Base-by-base conservation (phyloP, 1,140 invertebrate species). In the Aphaenogaster floridana region DNA sequence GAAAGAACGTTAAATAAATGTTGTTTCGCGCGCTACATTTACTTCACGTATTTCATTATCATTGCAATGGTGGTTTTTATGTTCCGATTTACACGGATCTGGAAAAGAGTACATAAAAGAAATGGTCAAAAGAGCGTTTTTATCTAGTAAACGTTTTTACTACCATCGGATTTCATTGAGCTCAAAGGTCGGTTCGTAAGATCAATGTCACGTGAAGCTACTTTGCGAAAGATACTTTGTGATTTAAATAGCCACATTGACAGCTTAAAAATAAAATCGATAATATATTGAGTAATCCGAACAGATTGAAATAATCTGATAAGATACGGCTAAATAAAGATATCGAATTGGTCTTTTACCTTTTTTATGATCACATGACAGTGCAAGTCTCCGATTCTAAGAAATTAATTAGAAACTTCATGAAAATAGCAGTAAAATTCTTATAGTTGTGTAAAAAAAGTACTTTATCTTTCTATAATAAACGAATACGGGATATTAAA, bases 201-300 rank as follows among this genome's bases (percentile, higher is more conserved):
- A 28, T 74, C 68, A 84, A 63, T 61, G 80, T 84, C 52, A 59
- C 39, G 36, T 83, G 7, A 42, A 50, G 42, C 15, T 68, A 66
- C 77, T 80, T 68, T 28, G 45, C 36, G 34, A 8, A 68, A 39
- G n/a, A 54, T 52, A 42, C 48, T 28, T 52, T 36, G 36, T 5
- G 13, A 81, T 81, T 71, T 71, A 84, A 84, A 61, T 48, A 61
- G 8, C 2, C 17, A 36, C 45, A 39, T 57, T 42, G 42, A 42
- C 21, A 50, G 42, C 13, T 48, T 61, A 42, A 13, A 63, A 76
- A 28, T 61, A 84, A 81, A 81, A 42, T 1, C 15, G 64, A 80
- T 69, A 69, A 50, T 2, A 13, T 17, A 42, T 80, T 39, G 48
- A 50, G 63, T 42, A 80, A 80, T 80, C 13, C 13, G 4, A 63